Evolutionary conservation across 2,113 vertebrate genomes (phyloP), one percentile per base, ranked within the genome.

Genomic region (Suricata suricatta): DNA sequence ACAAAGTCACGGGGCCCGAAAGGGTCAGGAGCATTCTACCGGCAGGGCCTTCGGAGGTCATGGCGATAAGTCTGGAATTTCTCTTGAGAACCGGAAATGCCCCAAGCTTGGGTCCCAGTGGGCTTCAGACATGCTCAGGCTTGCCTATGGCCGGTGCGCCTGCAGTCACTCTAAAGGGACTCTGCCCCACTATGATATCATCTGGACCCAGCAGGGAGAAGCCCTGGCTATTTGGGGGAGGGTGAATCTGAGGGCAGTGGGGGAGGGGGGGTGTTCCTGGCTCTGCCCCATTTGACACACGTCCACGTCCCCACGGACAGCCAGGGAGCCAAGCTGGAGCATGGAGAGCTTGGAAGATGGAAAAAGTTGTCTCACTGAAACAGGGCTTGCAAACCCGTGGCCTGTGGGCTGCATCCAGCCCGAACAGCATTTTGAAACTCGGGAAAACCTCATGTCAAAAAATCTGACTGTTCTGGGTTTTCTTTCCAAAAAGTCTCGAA

Each of bases 361-460:
- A 98, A 98, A 98, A 98, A 95, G 69, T 96, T 98, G 88, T 95
- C 93, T 98, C 97, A 98, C 97, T 74, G 12, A 85, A 72, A 69
- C 94, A 8, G 38, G 79, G 74, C 52, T 93, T 97, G 94, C 94
- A 96, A 64, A 74, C 97, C 77, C 64, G 88, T 96, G 98, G 96
- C 96, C 97, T 98, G 97, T 94, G 97, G 95, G 94, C 90, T 96
- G 84, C 96, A 88, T 76, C 93, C 76, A 79, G 92, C 91, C 88
- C 57, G 88, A 91, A 57, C 10, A 72, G 97, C 88, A 69, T 94
- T 96, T 96, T 95, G 97, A 97, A 97, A 97, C 85, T 92, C 90
- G 82, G 96, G 86, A 96, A 91, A 91, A 82, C 54, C 63, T 96
- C 81, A 89, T 57, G 35, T 93, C 2, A 94, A 93, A 94, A 94